Base-by-base conservation (phyloP, 2,888 invertebrate genomes). In the Heliconius ismenius region DNA sequence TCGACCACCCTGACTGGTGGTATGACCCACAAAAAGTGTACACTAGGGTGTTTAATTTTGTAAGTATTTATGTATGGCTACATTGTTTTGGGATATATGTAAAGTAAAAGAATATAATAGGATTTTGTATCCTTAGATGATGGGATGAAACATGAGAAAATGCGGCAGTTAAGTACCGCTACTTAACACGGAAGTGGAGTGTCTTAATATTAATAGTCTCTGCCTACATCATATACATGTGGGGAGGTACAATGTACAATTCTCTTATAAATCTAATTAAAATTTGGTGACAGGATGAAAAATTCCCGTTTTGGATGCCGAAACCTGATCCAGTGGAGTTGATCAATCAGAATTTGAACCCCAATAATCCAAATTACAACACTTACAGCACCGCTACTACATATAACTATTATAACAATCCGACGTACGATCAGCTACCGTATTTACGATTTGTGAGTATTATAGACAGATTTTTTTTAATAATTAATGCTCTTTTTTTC, bases 261-360 rank as follows among this genome's bases (percentile, higher is more conserved):
- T 54, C n/a, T 54, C 54, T 54, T 54, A 54, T 9, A 54, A 54
- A 21, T 54, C 21, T 54, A 9, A n/a, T 58, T 58, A 58, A 49
- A 26, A 69, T 63, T 81, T 76, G 49, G 79, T 78, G 79, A 65
- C 84, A 96, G 96, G 95, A 97, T 81, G 98, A 98, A 86, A 95
- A 96, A 79, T 96, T 96, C 91, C 98, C 98, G 0, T 96, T 97
- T 86, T 98, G 98, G 98, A 96, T 97, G 88, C 95, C 94, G 73
- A 95, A 95, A 81, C 96, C 96, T 0, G 95, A 96, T 80, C 87
- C 94, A 15, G 94, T 95, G 28, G 94, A 95, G 83, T 90, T 90
- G 82, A 88, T 87, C 26, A 83, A 87, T 64, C 75, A 78, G 54
- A 83, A 86, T 83, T 86, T 86, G 69, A 78, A 79, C 72, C 75